Base-by-base conservation (phyloP, 2,797 vertebrate species). In the Prunella strophiata region DNA sequence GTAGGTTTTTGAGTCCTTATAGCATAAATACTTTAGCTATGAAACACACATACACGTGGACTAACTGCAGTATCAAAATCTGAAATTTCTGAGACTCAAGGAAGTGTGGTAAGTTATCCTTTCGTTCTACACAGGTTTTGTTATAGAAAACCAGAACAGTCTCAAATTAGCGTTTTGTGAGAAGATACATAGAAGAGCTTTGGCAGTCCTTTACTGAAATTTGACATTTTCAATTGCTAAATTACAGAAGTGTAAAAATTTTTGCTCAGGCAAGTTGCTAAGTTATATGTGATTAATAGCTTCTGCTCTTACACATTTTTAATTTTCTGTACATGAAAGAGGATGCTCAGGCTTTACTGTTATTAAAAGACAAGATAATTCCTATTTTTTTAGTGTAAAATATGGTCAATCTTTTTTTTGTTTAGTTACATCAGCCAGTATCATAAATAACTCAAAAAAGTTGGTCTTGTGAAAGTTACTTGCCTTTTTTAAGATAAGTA, bases 31-130 rank as follows among this genome's bases (percentile, higher is more conserved):
- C 15, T 83, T 78, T 4, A 82, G 18, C 34, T 36, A 7, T 3
- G 36, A 23, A 23, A 74, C 0, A 0, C 14, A 47, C 20, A 17
- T 10, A 52, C 1, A 16, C 0, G 4, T 19, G 48, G 51, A 30
- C 38, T n/a, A 80, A 66, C 3, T 80, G n/a, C n/a, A 50, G 19
- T 14, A 52, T 9, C 32, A 75, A 85, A 71, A 66, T 17, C 38
- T 38, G 47, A 82, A 34, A 58, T 65, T 4, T n/a, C 16, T 32
- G 16, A 59, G n/a, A 32, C 25, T 85, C 25, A 2, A 20, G 30
- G 21, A 77, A 88, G 32, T 11, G 5, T 15, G 55, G 1, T 7
- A 52, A 72, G 7, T 50, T 54, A 82, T 16, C 32, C 19, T 65
- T 85, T 65, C 11, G 2, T 61, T 68, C 25, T 48, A 38, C 3